These are phyloP conservation scores for Axinella damicornis DNA, from an alignment of 37 sponge, comb jelly and placozoan species.

Conservation along the genomic window DNA sequence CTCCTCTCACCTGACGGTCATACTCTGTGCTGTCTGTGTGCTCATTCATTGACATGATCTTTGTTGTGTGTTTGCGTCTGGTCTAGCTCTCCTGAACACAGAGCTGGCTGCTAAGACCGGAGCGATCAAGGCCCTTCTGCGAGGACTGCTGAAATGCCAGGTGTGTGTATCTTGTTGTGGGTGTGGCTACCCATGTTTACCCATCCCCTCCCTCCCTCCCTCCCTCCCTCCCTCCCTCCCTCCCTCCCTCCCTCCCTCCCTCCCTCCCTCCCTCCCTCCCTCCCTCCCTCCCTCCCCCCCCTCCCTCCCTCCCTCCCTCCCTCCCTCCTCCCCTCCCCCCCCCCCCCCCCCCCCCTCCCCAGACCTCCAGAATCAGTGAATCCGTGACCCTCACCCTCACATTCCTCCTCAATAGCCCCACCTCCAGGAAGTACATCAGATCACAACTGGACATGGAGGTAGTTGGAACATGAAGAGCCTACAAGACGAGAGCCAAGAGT, in stretches of 20 bases:
- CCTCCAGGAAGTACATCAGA: slow-evolving; percentile 60
- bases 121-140: slow-evolving; percentile 47
- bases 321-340: slow-evolving; percentile 9
- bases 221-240: not conserved
- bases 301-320: slow-evolving; percentile 3
- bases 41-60: too few species aligned
- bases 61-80: not conserved
- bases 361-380: slow-evolving; percentile 63
- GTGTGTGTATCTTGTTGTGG: slow-evolving; percentile 27
- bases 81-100: slow-evolving; percentile 59
- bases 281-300: not conserved
- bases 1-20: too few species aligned
- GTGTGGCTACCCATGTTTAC: not conserved
- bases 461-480: too few species aligned
- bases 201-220: not conserved
- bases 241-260: slow-evolving; percentile 2
- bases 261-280: slow-evolving; percentile 18
- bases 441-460: slow-evolving; percentile 76
- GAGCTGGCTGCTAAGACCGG: slow-evolving; percentile 33
- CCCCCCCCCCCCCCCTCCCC: not conserved
- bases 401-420: slow-evolving; percentile 61
- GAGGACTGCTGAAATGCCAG: slow-evolving; percentile 65
- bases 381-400: slow-evolving; percentile 49
- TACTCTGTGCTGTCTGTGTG: too few species aligned
- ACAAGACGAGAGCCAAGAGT: too few species aligned